Evolutionary conservation across 2,113 vertebrate species (phyloP).

Genomic region (Cyphomyrus discorhynchus): DNA sequence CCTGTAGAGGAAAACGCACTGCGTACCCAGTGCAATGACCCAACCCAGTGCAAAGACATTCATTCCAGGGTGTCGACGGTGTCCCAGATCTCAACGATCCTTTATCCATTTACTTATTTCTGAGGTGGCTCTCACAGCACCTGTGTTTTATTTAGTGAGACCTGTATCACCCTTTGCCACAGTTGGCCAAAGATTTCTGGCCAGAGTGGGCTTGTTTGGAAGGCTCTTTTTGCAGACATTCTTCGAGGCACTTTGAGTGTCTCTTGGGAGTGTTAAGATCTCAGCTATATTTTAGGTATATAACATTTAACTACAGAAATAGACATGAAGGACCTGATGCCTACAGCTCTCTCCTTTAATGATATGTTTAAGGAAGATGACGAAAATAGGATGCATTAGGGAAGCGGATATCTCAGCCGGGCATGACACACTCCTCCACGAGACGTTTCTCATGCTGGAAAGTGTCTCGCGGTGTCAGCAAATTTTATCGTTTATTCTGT

Average conservation of each 20-base stretch:
- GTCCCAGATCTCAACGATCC: background rate
- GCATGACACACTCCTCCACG: background rate
- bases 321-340: background rate
- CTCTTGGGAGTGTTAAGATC: too few relatives aligned
- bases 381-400: background rate
- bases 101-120: background rate
- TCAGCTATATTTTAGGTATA: background rate
- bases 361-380: background rate
- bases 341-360: background rate
- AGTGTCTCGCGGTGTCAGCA: background rate
- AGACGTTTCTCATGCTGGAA: background rate
- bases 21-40: background rate
- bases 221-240: background rate
- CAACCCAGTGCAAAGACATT: background rate
- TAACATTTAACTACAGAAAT: background rate
- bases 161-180: background rate
- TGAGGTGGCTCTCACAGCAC: background rate
- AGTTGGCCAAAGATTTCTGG: background rate
- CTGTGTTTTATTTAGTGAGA: background rate
- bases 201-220: background rate
- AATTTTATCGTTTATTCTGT: background rate
- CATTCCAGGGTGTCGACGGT: background rate
- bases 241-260: background rate
- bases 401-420: background rate
- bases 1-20: background rate